Base-by-base conservation (phyloP, 2,888 invertebrate species). In the Hylaea fasciaria region DNA sequence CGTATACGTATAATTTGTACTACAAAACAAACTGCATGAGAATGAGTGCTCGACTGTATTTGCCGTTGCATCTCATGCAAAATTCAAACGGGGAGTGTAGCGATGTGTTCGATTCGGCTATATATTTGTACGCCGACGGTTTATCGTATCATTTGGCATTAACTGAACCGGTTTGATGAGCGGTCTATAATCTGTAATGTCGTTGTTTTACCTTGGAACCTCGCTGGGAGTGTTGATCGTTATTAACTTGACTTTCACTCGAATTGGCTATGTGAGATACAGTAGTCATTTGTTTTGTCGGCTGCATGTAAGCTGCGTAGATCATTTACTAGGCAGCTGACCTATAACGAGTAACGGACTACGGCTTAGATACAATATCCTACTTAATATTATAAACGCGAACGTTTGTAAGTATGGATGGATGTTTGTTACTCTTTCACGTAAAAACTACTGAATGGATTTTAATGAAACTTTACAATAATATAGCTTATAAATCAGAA, bases 61-160 rank as follows among this genome's bases (percentile, higher is more conserved):
- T 57, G 48, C 61, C 61, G 56, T 62, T 62, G 60, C 47, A 51
- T 48, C 61, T 62, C 56, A 57, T 62, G 56, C 56, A 57, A 62
- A 62, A 62, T 62, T 62, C 61, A 56, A 57, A 48, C 48, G 32
- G 37, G 44, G 41, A 56, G 32, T 61, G 61, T 48, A 56, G 17
- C 40, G 48, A 52, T 52, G 41, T 52, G 61, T 37, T 50, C 22
- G 50, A 56, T 37, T 50, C 22, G 50, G 37, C 44, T 16, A 22
- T 51, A 16, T 45, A 46, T 22, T 57, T 16, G 22, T 40, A 7
- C 7, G 22, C n/a, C 45, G 28, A 29, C 28, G 39, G 49, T 59
- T 32, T 32, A 14, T 29, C 4, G 47, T 49, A 55, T 54, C 54
- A 14, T n/a, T 51, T 60, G 50, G 50, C 55, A 55, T 60, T 60